Base-by-base conservation (phyloP, 1,140 invertebrate species). In the Calliphora vicina region DNA sequence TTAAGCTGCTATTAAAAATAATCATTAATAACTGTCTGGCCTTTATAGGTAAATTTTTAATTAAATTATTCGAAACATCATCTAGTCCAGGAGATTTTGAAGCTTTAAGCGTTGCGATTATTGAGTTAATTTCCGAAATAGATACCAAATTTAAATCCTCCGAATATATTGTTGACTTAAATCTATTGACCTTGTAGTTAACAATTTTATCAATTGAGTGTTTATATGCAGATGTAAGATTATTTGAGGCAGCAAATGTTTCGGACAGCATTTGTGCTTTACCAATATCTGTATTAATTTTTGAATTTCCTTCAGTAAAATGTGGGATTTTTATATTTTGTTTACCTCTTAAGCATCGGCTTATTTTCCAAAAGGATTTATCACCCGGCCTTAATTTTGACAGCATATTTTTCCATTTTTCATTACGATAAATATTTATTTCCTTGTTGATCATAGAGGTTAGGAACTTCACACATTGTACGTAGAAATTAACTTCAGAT, bases 1-100 rank as follows among this genome's bases (percentile, higher is more conserved):
- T 86, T 0, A 91, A 26, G 15, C 83, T 82, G 10, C 80, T 84
- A 76, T 91, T 91, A 17, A 86, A 84, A 25, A 87, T 81, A 25
- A 73, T 15, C 26, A 10, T 26, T 8, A 73, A 26, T 26, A 26
- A 26, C 15, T 26, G 6, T 26, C 26, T 73, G 6, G 71, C 71
- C 23, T 73, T 73, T 9, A 27, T 2, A 27, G 71, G 25, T 1
- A 73, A 15, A 26, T 73, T 73, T 73, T 73, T 73, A 27, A 73
- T 73, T 73, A 73, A 26, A 73, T 27, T 27, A 73, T 73, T 73
- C 10, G 71, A 9, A 2, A 73, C 13, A 26, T 27, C 26, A 12
- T 73, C 25, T 15, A 73, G 15, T 3, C 71, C 71, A 8, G 25
- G 71, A 1, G 71, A 73, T 26, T 73, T 73, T 5, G 71, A 6